Evolutionary conservation across 1,140 invertebrate species (phyloP).

Genomic region (Neomicropteryx cornuta): DNA sequence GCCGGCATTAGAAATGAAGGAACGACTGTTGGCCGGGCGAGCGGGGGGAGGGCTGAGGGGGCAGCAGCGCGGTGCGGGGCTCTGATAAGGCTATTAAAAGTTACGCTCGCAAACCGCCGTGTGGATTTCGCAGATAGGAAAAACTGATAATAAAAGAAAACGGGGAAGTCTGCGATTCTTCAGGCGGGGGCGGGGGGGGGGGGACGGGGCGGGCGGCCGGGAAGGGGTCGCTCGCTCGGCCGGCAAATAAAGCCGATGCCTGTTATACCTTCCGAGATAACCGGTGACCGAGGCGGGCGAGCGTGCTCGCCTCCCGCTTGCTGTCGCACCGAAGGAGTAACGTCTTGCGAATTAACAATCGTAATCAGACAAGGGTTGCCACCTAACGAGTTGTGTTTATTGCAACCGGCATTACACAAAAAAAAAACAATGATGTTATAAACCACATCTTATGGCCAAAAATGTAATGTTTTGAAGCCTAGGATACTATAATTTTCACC

Average conservation of each 20-base stretch:
- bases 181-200: slow-evolving; percentile 30
- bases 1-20: slow-evolving; percentile 7
- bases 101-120: slow-evolving; percentile 27
- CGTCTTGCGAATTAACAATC: too few relatives aligned
- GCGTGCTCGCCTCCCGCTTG: too few relatives aligned
- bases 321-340: too few relatives aligned
- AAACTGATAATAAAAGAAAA: slow-evolving; percentile 22
- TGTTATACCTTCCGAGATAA: too few relatives aligned
- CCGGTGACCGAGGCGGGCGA: too few relatives aligned
- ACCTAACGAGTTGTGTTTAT: too few relatives aligned
- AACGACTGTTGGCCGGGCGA: slow-evolving; percentile 14
- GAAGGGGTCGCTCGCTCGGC: slow-evolving; percentile 27
- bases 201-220: slow-evolving; percentile 33
- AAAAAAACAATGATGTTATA: too few relatives aligned
- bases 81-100: slow-evolving; percentile 40
- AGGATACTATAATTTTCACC: too few relatives aligned
- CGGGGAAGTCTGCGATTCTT: slow-evolving; percentile 9
- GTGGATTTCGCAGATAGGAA: slow-evolving; percentile 25
- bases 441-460: too few relatives aligned
- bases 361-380: too few relatives aligned
- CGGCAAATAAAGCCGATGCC: background rate
- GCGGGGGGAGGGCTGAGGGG: slow-evolving; percentile 18
- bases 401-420: too few relatives aligned
- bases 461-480: too few relatives aligned
- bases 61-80: slow-evolving; percentile 22